Base-by-base conservation (phyloP, 2,888 invertebrate species). In the Cheiracanthium punctorium region DNA sequence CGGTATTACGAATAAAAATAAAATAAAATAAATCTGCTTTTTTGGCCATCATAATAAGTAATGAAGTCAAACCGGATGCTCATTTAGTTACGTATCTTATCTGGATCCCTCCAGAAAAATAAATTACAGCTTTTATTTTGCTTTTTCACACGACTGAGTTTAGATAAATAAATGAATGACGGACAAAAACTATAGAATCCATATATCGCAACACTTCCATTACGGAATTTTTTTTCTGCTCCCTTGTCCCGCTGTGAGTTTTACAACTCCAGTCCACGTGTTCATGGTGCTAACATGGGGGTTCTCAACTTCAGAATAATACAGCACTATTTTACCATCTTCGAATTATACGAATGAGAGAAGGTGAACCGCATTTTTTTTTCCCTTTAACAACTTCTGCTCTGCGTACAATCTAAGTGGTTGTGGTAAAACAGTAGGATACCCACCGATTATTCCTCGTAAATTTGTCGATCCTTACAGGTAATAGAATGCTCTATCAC, bases 401-500 rank as follows among this genome's bases (percentile, higher is more conserved):
- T 70, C 33, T 20, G n/a, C 30, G 52, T 29, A 30, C 29, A 32
- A 48, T 73, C 52, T 43, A 82, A 82, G 70, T 71, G 82, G 70
- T 76, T 37, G 75, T 10, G 64, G 67, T 30, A 64, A 74, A 81
- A 37, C 82, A 82, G 82, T 82, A 75, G 82, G 81, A 52, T 41
- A 76, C 37, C 75, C 76, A 24, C 64, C 75, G 82, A 82, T 82
- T 82, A 82, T 82, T 75, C 76, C 82, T 82, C 82, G 82, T 82
- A 82, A 82, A 82, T 82, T 82, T 76, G 82, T 82, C 82, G 69
- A 52, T 41, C 76, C 58, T 41, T 82, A 30, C 82, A 71, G 71
- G 82, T 82, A 82, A 82, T 82, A 75, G 82, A 82, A 82, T 75
- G 82, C 71, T 82, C 70, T 64, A 76, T 82, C 82, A 82, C 74